Evolutionary conservation across 2,797 vertebrate genomes (phyloP), one percentile per base, ranked within the genome.

Genomic region (Sebastes iracundus): DNA sequence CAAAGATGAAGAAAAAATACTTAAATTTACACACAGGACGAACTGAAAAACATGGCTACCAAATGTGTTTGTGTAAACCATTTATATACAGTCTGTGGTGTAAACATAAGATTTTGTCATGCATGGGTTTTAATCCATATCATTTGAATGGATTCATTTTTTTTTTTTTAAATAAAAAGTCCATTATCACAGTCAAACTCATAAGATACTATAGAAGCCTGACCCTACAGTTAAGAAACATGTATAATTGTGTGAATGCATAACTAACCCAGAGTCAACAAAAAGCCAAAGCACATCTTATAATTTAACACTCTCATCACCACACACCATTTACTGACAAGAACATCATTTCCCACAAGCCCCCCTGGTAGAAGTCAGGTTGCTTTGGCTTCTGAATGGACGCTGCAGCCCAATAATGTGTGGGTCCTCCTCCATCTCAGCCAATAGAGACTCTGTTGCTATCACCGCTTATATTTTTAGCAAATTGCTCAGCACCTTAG

Each of bases 381-480:
- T 32, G 7, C 72, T 87, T 79, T 62, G 72, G 77, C 61, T 18
- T 53, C 67, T 90, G 79, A 96, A 62, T 93, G 95, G 95, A 84
- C 71, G 80, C 72, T 55, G 63, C 71, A 64, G 84, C 56, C 96
- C 97, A 97, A 97, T 97, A 86, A 81, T 72, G 8, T 46, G 38
- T 58, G 77, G 83, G 81, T 79, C 85, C 76, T 85, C 85, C 89
- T 86, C 70, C 81, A 4, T 79, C 10, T 71, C 81, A 90, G 64
- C 98, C 97, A 99, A 98, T 98, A 32, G 91, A 49, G 79, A 90
- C 75, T 93, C 96, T 98, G 98, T 99, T 99, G 97, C 98, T 97
- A 98, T 94, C 96, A 94, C 87, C 42, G 69, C 86, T 90, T 96
- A 90, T 99, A 99, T 99, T 99, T 99, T 98, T 99, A 99, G 98